Percentiles rank a stretch among this genome's conserved stretches.
Evolutionary conservation across 2,113 vertebrate species (phyloP).

Genomic region (Zosterops lateralis): DNA sequence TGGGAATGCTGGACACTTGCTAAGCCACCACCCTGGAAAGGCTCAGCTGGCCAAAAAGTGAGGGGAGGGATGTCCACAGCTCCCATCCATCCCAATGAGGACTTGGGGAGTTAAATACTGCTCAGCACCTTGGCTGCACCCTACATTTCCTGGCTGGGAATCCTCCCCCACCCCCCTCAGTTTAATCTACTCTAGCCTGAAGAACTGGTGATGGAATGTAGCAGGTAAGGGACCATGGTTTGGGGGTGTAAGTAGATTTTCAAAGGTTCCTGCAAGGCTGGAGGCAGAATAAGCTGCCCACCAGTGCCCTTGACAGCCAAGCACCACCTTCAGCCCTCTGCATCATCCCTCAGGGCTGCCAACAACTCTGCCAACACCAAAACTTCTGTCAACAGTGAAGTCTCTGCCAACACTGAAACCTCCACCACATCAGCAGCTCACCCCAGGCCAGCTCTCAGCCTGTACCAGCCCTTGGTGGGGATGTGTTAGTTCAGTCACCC

Average conservation of each 20-base stretch:
- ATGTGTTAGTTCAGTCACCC: not conserved
- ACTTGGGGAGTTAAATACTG: rapidly evolving
- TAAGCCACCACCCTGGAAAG: not conserved
- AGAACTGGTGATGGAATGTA: not conserved
- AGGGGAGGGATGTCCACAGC: not conserved
- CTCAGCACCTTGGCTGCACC: too few relatives aligned
- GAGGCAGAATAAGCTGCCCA: not conserved
- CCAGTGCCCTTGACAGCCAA: rapidly evolving
- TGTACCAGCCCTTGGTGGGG: not conserved
- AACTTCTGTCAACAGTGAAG: not conserved
- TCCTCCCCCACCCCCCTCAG: not conserved
- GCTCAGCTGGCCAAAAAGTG: not conserved
- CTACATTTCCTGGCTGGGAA: not conserved
- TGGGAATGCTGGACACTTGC: not conserved
- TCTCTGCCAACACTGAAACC: not conserved
- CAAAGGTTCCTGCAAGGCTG: not conserved
- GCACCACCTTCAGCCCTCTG: not conserved
- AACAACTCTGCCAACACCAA: not conserved
- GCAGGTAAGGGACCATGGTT: rapidly evolving
- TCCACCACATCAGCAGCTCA: rapidly evolving
- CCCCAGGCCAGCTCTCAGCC: not conserved
- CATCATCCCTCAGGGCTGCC: not conserved
- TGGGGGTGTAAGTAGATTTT: not conserved
- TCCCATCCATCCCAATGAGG: rapidly evolving
- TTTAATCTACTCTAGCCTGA: not conserved